Evolutionary conservation across 2,888 invertebrate genomes (phyloP), one percentile per base, ranked within the genome.

Genomic region (Theretra japonica): DNA sequence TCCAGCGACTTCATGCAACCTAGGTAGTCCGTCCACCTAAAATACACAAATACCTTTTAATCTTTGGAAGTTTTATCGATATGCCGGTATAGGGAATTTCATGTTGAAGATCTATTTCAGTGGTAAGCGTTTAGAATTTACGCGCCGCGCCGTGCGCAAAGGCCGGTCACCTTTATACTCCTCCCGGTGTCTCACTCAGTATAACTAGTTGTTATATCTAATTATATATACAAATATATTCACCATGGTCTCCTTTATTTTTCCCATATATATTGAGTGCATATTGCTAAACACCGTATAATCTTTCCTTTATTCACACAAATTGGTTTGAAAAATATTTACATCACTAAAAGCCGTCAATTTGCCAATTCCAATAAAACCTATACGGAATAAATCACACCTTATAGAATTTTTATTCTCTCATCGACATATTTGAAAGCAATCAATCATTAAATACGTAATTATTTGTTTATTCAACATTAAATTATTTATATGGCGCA

Each of bases 401-500:
- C 21, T 48, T 65, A 41, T 65, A 48, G 41, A 65, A 48, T 65
- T 48, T 59, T 65, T 41, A 23, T 48, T 65, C 17, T 15, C 68
- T 65, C 15, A 65, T 48, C 65, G 23, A 23, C 41, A 41, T 65
- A 65, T 65, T 23, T 65, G 65, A 41, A 48, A 65, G 41, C 19
- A 65, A 65, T 48, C 65, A 65, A 48, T 65, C 11, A 48, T 48
- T 23, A 17, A 65, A 65, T 65, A 23, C 15, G 41, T 65, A 65
- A 48, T 65, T 48, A 25, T 65, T 65, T 65, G 65, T 65, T 65
- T 65, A 65, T 23, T 23, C 17, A 65, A 41, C 41, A 21, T 65
- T 17, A 15, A 65, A 41, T 65, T 23, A 48, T 65, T 65, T 48
- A 65, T 65, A 21, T 21, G 48, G 23, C 23, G 23, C 41, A 65